Evolutionary conservation across 1,140 invertebrate genomes (phyloP), one percentile per base, ranked within the genome.

Genomic region (Microplitis demolitor): DNA sequence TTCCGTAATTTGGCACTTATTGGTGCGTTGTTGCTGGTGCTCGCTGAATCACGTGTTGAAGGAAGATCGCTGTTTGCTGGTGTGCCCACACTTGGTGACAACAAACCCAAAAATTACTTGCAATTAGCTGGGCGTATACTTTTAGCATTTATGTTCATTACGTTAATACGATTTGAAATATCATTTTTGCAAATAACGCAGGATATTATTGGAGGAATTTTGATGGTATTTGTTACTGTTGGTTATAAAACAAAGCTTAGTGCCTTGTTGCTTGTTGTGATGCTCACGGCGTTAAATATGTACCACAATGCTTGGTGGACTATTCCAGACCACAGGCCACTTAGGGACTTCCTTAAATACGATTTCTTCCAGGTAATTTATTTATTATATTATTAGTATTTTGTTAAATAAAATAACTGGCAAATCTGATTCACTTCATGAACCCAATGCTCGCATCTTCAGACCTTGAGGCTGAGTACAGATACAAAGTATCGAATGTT

Each of bases 261-360:
- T 76, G 97, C 98, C 31, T 89, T 99, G 69, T 91, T 98, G 81
- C 90, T 99, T 51, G 97, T 99, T 34, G 82, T 96, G 4, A 93
- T 98, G 89, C 89, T 99, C 5, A 92, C 94, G 6, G 89, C 92
- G 39, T 90, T 99, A 71, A 99, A 99, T 87, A 91, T 99, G 77
- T 99, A 98, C 85, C 95, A 98, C 84, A 99, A 99, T 86, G 95
- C 96, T 56, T 99, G 96, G 95, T 99, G 98, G 98, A 92, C 91
- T 72, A 94, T 99, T 83, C 97, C 97, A 3, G 90, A 93, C 5
- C 95, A 98, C 85, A 97, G 96, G 82, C 96, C 97, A 14, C 93
- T 99, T 76, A 91, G 98, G 84, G 98, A 99, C 88, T 99, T 99
- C 89, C 92, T 99, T 58, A 99, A 99, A 91, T 99, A 99, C 83